A percentile compares a stretch with the other conserved stretches of the same genome.
Evolutionary conservation across 2,797 vertebrate species (phyloP).

Genomic region (Gymnocypris eckloni): DNA sequence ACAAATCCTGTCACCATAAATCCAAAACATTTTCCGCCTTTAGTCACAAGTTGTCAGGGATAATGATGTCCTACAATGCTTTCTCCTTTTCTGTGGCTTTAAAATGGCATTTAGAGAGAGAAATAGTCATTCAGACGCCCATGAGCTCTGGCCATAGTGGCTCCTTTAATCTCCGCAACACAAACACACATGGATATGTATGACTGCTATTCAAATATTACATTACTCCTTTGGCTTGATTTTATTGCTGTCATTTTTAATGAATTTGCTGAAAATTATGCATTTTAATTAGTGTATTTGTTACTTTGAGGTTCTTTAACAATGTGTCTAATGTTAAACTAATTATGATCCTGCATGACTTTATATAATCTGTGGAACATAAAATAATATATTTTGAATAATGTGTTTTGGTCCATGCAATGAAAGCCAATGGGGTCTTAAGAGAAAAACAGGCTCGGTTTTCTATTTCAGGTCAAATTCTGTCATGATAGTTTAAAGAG

Average conservation of each 20-base stretch:
- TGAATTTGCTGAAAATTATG: constrained; percentile 60
- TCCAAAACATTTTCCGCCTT: constrained; percentile 62
- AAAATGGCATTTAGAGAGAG: constrained; percentile 48
- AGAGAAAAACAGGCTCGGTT: neutral
- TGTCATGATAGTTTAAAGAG: neutral
- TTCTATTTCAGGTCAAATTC: neutral
- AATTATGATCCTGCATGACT: neutral
- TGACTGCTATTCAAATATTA: constrained; percentile 43
- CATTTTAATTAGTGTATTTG: constrained; percentile 64
- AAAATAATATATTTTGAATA: no score
- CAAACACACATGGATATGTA: constrained; percentile 22
- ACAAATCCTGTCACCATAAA: constrained; percentile 63
- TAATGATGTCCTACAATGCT: constrained; percentile 62
- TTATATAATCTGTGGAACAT: neutral
- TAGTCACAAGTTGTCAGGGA: constrained; percentile 61
- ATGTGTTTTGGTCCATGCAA: neutral
- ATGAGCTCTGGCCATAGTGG: constrained; percentile 24
- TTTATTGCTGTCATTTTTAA: constrained; percentile 44
- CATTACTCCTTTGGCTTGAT: constrained; percentile 3
- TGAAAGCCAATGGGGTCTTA: neutral
- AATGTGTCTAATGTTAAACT: neutral
- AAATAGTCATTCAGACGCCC: constrained; percentile 22
- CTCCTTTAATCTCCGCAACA: constrained; percentile 41
- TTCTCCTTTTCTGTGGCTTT: constrained; percentile 54
- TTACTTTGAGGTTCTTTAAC: constrained; percentile 55